Conservation (phyloP, 2,113 vertebrate genomes). For the Mus spicilegus region DNA sequence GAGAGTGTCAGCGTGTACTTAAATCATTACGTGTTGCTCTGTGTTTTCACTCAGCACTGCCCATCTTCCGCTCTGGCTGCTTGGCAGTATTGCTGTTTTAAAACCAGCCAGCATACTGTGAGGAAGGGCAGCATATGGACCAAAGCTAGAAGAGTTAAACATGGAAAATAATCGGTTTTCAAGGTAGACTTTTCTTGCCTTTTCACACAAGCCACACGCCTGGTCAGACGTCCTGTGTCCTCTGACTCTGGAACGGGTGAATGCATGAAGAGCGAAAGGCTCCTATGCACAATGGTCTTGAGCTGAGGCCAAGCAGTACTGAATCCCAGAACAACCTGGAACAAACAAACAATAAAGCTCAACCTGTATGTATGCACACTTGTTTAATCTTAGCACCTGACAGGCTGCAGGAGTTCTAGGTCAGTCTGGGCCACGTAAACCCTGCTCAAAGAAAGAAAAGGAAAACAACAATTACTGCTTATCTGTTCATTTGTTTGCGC, state of each 20-base stretch:
- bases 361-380: not conserved
- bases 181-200: conserved; percentile 76
- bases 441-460: not conserved
- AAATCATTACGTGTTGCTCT: conserved; percentile 42
- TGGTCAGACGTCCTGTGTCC: conserved; percentile 65
- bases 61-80: not conserved
- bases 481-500: not conserved
- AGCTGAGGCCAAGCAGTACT: not conserved
- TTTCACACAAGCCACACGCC: conserved; percentile 69
- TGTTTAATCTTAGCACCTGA: not conserved
- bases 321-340: not conserved
- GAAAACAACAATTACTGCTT: not conserved
- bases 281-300: not conserved
- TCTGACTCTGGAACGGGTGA: conserved; percentile 45
- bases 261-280: conserved; percentile 72
- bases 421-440: not conserved
- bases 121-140: conserved; percentile 80
- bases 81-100: conserved; percentile 20
- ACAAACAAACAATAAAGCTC: not conserved
- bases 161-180: conserved; percentile 78
- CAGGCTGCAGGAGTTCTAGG: not conserved
- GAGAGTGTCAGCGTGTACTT: conserved; percentile 7
- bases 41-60: conserved; percentile 32
- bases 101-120: conserved; percentile 71
- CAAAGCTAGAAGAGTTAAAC: conserved; percentile 76